These are phyloP conservation scores for Terrapene triunguis DNA, from an alignment of 2,113 vertebrate species.

Conservation along the genomic window DNA sequence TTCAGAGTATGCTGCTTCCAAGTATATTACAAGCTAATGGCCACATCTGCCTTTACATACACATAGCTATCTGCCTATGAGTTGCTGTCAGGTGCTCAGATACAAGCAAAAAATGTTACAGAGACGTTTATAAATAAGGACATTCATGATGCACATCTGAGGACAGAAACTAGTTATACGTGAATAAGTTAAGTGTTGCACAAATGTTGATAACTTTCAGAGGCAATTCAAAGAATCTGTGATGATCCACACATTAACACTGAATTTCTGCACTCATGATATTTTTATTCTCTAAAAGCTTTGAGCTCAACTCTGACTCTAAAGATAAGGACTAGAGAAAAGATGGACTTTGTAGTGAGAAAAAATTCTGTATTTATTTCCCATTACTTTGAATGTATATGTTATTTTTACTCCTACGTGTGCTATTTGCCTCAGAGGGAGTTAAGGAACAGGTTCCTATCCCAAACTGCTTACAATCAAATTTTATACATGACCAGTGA, in stretches of 20 bases:
- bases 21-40: background rate
- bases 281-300: background rate
- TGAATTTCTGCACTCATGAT: background rate
- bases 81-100: background rate
- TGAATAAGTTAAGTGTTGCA: background rate
- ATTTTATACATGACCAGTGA: background rate
- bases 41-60: background rate
- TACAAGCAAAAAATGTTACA: background rate
- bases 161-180: background rate
- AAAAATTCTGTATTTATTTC: background rate
- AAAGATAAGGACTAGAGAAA: background rate
- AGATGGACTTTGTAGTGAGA: background rate
- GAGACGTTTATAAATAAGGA: background rate
- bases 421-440: background rate
- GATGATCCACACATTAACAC: background rate
- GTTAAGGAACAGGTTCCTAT: background rate
- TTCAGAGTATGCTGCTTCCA: background rate
- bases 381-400: background rate
- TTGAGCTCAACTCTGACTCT: background rate
- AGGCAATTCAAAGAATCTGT: background rate
- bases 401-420: background rate
- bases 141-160: background rate
- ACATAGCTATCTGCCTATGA: background rate
- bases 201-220: background rate
- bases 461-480: background rate